Evolutionary conservation across 2,888 invertebrate genomes (phyloP), one percentile per base, ranked within the genome.

Genomic region (Teleiodes luculella): DNA sequence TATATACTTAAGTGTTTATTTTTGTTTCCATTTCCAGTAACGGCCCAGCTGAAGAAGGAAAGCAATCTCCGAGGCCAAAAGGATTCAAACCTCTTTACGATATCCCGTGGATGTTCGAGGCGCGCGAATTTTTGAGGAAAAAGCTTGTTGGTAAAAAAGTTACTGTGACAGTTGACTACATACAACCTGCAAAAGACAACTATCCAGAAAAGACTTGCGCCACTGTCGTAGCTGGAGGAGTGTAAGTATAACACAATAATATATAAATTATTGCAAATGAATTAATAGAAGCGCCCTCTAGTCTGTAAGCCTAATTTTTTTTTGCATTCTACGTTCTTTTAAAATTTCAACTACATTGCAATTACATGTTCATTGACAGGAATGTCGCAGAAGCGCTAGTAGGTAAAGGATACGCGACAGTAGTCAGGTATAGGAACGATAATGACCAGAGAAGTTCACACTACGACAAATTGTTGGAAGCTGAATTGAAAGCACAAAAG

Each of bases 81-180:
- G 94, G 93, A 58, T 95, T 87, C 63, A 94, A 97, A 68, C 97
- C 98, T 0, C 91, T 99, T 0, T 99, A 99, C 78, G 99, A 99
- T 78, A 96, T 99, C 73, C 99, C 99, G 1, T 98, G 96, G 93
- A 97, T 99, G 97, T 98, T 95, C 78, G 99, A 99, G 82, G 98
- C 98, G 0, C 93, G 99, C 52, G 99, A 99, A 86, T 99, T 96
- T 78, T 90, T 99, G 35, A 92, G 99, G 41, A 98, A 98, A 78
- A 97, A 98, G 76, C 90, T 99, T 11, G 94, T 99, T 70, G 97
- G 98, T 49, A 99, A 99, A 80, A 96, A 95, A 80, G 97, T 98
- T 0, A 95, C 94, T 67, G 96, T 98, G 7, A 93, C 93, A 18
- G 93, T 99, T 24, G 99, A 99, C 83, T 99, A 99, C 78, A 95